Evolutionary conservation across 2,888 invertebrate genomes (phyloP).

Genomic region (Scaptodrosophila latifasciaeformis): DNA sequence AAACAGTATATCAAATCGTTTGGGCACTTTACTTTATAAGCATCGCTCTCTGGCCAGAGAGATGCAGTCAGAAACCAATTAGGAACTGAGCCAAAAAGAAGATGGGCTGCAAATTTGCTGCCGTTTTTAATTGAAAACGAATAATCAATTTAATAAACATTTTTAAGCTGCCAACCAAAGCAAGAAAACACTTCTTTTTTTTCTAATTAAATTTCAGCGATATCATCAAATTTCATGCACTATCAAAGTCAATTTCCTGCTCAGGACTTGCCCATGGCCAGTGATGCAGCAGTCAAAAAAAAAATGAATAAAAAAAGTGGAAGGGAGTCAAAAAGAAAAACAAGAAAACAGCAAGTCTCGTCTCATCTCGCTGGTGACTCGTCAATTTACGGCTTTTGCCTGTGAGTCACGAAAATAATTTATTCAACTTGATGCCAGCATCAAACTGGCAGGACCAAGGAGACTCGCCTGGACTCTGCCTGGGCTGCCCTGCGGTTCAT

Average conservation of each 20-base stretch:
- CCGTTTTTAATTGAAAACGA: constrained; percentile 14
- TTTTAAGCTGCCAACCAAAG: constrained; percentile 25
- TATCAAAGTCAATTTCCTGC: constrained; percentile 66
- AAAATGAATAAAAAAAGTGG: too few relatives aligned
- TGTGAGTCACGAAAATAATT: constrained; percentile 56
- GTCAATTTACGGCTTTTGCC: constrained; percentile 10
- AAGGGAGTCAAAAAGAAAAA: too few relatives aligned
- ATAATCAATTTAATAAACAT: constrained; percentile 36
- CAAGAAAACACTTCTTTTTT: background rate
- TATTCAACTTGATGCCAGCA: constrained; percentile 62
- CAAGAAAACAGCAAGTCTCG: constrained; percentile 5
- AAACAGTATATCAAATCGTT: constrained; percentile 36
- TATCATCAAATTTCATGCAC: constrained; percentile 68
- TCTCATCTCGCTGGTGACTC: constrained; percentile 1
- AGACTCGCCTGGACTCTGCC: background rate
- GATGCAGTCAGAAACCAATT: constrained; percentile 44
- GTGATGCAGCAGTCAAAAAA: too few relatives aligned
- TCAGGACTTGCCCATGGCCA: constrained; percentile 14
- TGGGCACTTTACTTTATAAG: background rate
- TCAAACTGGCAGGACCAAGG: background rate
- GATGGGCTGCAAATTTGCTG: background rate
- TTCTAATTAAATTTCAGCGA: constrained; percentile 18
- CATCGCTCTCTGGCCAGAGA: constrained; percentile 8
- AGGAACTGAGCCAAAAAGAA: constrained; percentile 52
- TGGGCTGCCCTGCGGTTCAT: constrained; percentile 64